Percentiles rank a stretch among this genome's conserved stretches.
phyloP scores from a whole-genome alignment of 2,113 vertebrate species.

The Tachysurus vachellii region DNA sequence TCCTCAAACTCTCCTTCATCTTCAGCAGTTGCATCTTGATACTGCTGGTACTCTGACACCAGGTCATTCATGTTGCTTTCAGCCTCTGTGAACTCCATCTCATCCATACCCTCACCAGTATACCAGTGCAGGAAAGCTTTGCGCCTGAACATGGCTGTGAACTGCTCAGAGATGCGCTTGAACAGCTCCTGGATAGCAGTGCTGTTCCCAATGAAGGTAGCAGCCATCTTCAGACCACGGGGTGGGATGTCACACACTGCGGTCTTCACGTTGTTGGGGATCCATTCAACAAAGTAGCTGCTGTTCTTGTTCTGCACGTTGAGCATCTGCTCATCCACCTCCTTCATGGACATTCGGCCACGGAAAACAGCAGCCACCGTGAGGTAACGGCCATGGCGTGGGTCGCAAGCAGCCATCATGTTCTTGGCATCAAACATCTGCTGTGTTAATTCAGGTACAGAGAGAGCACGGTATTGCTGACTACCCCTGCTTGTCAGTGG shows the following conservation, averaged over 20 bases:
- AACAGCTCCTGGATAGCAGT: conserved; percentile 83
- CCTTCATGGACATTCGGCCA: conserved; percentile 83
- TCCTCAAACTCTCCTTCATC: conserved; percentile 87
- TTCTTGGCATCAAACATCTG: conserved; percentile 84
- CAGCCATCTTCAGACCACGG: conserved; percentile 80
- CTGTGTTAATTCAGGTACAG: conserved; percentile 80
- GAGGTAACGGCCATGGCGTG: conserved; percentile 79
- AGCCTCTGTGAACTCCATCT: conserved; percentile 93
- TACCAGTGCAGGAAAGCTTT: conserved; percentile 81
- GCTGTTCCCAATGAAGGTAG: conserved; percentile 82
- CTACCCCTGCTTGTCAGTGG: conserved; percentile 79
- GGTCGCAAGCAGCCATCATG: conserved; percentile 83
- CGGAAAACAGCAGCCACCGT: conserved; percentile 79
- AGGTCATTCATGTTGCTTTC: conserved; percentile 84
- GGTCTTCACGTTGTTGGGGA: conserved; percentile 81
- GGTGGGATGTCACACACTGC: conserved; percentile 80
- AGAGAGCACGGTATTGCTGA: conserved; percentile 79
- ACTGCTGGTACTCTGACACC: conserved; percentile 86
- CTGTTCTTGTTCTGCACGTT: conserved; percentile 83
- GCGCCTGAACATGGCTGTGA: conserved; percentile 84
- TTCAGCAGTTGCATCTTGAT: conserved; percentile 84
- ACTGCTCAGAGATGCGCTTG: conserved; percentile 84
- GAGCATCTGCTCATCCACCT: conserved; percentile 82
- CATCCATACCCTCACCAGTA: conserved; percentile 80
- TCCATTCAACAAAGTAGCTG: conserved; percentile 83